Evolutionary conservation across 2,113 vertebrate genomes (phyloP).

Genomic region (Takifugu bimaculatus): DNA sequence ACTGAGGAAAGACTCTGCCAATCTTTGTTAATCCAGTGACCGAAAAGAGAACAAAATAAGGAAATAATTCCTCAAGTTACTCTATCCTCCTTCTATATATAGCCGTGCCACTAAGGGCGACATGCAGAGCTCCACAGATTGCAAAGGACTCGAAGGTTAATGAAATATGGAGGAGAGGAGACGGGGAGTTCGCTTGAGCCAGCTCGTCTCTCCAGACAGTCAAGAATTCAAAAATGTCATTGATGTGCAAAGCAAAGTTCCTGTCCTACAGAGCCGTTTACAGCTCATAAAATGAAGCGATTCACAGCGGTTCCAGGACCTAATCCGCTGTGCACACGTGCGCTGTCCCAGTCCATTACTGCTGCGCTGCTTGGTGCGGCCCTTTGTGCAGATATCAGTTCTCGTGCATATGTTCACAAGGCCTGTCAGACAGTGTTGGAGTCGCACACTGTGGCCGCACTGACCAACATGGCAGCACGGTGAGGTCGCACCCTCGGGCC

Average conservation of each 20-base stretch:
- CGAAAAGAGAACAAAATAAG: too few relatives aligned
- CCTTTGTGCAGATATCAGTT: slow-evolving; percentile 20
- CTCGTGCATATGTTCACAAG: slow-evolving; percentile 23
- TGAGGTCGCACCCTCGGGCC: slow-evolving; percentile 6
- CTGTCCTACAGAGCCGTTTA: too few relatives aligned
- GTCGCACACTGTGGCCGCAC: slow-evolving; percentile 3
- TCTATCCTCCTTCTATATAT: slow-evolving; percentile 51
- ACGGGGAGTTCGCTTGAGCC: slow-evolving; percentile 7
- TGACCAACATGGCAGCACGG: slow-evolving; percentile 14
- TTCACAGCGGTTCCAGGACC: too few relatives aligned
- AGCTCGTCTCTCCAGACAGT: slow-evolving; percentile 1
- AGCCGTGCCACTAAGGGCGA: slow-evolving; percentile 48
- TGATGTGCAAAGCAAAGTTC: neutral
- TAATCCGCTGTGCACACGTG: slow-evolving; percentile 29
- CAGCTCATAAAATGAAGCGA: too few relatives aligned
- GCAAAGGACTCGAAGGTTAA: slow-evolving; percentile 20
- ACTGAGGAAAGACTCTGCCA: too few relatives aligned
- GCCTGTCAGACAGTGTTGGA: slow-evolving; percentile 2
- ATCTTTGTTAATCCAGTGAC: too few relatives aligned
- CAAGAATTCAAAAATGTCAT: slow-evolving; percentile 13
- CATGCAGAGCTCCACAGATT: slow-evolving; percentile 10
- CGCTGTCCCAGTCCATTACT: slow-evolving; percentile 33
- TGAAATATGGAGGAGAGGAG: slow-evolving; percentile 11
- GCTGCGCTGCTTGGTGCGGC: slow-evolving; percentile 15
- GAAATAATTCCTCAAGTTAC: neutral